These are phyloP conservation scores for Epinephelus moara DNA, from an alignment of 2,113 vertebrate genomes.

Conservation along the genomic window DNA sequence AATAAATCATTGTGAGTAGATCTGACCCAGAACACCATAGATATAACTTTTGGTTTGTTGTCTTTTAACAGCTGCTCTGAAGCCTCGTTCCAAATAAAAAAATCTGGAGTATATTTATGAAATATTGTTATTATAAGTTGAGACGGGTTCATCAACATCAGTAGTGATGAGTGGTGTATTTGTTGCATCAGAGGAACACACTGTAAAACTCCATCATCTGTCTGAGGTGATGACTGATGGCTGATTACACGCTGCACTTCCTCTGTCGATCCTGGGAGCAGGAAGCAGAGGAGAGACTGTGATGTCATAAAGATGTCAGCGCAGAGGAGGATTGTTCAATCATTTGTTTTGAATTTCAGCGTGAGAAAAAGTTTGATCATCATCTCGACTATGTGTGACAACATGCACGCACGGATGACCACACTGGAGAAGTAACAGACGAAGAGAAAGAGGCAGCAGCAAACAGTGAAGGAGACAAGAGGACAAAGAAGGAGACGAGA, in stretches of 20 bases:
- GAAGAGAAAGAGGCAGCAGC: not conserved
- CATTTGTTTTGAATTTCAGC: not conserved
- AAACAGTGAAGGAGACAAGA: not conserved
- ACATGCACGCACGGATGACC: not conserved
- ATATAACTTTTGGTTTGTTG: too few species aligned
- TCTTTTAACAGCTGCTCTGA: too few species aligned
- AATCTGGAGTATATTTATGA: too few species aligned
- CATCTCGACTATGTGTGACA: not conserved
- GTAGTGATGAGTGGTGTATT: too few species aligned
- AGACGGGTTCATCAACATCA: not conserved
- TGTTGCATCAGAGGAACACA: not conserved
- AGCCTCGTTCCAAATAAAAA: too few species aligned
- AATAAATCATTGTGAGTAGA: too few species aligned
- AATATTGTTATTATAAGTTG: too few species aligned
- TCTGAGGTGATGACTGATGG: not conserved
- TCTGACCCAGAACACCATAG: too few species aligned
- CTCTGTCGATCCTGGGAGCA: not conserved
- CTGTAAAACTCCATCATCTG: not conserved
- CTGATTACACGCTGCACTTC: not conserved
- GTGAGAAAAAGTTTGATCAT: not conserved
- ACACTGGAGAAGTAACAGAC: not conserved
- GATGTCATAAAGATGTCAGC: conserved; percentile 10
- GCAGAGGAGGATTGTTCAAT: not conserved
- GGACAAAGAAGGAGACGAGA: not conserved
- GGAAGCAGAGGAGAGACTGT: not conserved